phyloP scores from a whole-genome alignment of 2,113 vertebrate species.

The Andinoacara biseriatus region DNA sequence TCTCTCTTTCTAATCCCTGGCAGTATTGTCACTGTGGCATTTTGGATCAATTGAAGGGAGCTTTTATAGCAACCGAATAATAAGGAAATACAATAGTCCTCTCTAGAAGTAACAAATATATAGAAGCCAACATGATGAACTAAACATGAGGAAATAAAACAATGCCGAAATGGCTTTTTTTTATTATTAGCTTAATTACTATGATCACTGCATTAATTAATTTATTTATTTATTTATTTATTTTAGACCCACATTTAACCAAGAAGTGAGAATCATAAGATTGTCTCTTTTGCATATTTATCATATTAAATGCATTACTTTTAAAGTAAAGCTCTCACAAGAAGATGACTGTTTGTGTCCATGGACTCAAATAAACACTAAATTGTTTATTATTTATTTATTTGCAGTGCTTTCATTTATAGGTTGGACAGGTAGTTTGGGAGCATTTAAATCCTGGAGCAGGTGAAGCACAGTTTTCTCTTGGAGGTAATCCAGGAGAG shows the following conservation, averaged over 20 bases:
- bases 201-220: too few relatives aligned
- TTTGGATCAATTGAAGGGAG: not conserved
- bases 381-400: rapidly evolving
- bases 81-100: not conserved
- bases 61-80: not conserved
- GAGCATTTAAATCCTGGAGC: not conserved
- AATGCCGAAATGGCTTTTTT: too few relatives aligned
- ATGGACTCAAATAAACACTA: not conserved
- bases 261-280: too few relatives aligned
- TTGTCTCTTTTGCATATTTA: not conserved
- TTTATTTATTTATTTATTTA: too few relatives aligned
- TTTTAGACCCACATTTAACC: too few relatives aligned
- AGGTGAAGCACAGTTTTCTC: not conserved
- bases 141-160: not conserved
- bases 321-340: not conserved
- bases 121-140: not conserved
- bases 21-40: not conserved
- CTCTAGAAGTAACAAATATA: not conserved
- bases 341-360: not conserved
- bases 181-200: too few relatives aligned
- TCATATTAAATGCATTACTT: not conserved
- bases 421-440: not conserved
- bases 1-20: not conserved
- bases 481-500: not conserved
- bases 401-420: not conserved